Base-by-base conservation (phyloP, 2,113 vertebrate genomes). In the Cochlearius cochlearius region DNA sequence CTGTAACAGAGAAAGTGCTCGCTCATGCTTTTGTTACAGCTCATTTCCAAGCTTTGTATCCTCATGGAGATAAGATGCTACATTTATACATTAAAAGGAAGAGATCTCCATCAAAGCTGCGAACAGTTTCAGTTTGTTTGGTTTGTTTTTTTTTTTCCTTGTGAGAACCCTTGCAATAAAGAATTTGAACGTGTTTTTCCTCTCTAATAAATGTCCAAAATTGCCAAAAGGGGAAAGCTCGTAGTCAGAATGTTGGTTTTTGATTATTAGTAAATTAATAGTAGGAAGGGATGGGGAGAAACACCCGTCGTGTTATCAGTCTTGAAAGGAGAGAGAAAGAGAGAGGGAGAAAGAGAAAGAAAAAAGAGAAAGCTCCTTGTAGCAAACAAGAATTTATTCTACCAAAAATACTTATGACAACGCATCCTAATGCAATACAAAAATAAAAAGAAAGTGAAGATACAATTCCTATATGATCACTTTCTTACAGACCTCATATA, bases 351-450 rank as follows among this genome's bases (percentile, higher is more conserved):
- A 76, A 64, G 36, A 53, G 38, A 76, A 60, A 86, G 69, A 96
- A 97, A 96, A 97, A 97, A 91, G 96, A 97, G 93, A 96, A 98
- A 98, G 96, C 92, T 98, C 96, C 96, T 98, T 99, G 98, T 99
- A 99, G 98, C 98, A 98, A 98, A 98, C 98, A 98, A 98, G 98
- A 98, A 98, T 99, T 99, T 99, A 99, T 99, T 99, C 98, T 98
- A 99, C 98, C 98, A 99, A 99, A 98, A 99, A 99, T 99, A 99
- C 94, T 98, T 97, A 98, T 99, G 98, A 99, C 99, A 98, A 98
- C 88, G 98, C 97, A 98, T 98, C 97, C 96, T 97, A 98, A 98
- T 98, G 98, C 90, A 97, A 98, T 99, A 99, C 98, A 99, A 99
- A 99, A 99, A 99, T 99, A 99, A 99, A 99, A 98, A 96, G 98